These are phyloP conservation scores for Microcaecilia unicolor DNA, from an alignment of 2,797 vertebrate species.

Conservation along the genomic window DNA sequence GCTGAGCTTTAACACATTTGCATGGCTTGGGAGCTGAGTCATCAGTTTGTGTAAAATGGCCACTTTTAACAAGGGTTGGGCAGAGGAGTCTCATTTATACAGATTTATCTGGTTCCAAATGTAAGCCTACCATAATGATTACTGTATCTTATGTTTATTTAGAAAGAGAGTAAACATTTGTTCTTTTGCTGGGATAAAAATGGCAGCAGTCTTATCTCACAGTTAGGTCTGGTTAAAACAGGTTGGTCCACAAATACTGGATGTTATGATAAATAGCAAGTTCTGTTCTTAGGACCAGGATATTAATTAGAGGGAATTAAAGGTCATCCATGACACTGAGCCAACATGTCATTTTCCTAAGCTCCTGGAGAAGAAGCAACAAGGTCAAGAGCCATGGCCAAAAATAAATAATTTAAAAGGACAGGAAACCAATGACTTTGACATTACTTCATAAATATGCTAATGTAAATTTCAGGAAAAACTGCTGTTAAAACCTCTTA, in stretches of 20 bases:
- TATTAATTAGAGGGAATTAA: neutral
- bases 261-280: neutral
- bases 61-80: neutral
- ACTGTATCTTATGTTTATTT: too few relatives aligned
- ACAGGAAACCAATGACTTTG: conserved; percentile 2
- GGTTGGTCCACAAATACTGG: too few relatives aligned
- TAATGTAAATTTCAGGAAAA: neutral
- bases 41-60: neutral
- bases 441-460: neutral
- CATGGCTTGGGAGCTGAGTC: conserved; percentile 5
- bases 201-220: too few relatives aligned
- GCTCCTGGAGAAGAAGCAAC: rapidly evolving
- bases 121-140: too few relatives aligned
- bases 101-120: too few relatives aligned
- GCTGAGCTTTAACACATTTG: neutral
- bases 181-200: too few relatives aligned
- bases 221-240: too few relatives aligned
- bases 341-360: neutral
- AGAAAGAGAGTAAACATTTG: too few relatives aligned
- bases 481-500: conserved; percentile 28
- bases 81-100: too few relatives aligned
- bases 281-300: neutral
- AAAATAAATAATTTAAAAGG: neutral
- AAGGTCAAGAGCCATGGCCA: neutral
- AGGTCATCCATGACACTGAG: neutral